Percentiles rank a stretch among this genome's conserved stretches.
These are phyloP conservation scores for Oryzias woworae DNA, from an alignment of 2,113 vertebrate genomes.

Conservation along the genomic window DNA sequence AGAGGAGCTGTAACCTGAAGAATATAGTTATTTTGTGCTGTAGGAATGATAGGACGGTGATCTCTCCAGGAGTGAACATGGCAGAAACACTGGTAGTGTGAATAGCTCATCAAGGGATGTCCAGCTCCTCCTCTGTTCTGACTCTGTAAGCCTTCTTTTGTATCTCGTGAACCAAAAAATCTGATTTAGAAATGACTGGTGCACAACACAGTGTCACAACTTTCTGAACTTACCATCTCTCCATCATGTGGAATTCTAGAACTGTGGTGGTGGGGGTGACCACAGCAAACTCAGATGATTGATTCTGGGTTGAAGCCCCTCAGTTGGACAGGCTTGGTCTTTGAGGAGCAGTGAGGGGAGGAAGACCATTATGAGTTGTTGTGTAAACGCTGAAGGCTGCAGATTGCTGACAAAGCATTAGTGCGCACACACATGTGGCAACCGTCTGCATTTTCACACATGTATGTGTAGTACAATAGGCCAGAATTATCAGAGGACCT, in stretches of 20 bases:
- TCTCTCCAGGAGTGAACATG: too few species aligned
- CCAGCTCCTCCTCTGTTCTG: too few species aligned
- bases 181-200: constrained; percentile 41
- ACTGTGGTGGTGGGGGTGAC: too few species aligned
- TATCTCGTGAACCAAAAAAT: background rate
- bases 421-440: background rate
- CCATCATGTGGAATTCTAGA: constrained; percentile 37
- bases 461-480: background rate
- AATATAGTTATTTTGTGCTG: too few species aligned
- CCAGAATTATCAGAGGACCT: constrained; percentile 72
- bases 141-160: too few species aligned
- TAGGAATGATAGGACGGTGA: too few species aligned
- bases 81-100: too few species aligned
- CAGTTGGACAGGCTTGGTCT: constrained; percentile 54
- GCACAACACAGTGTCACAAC: constrained; percentile 30
- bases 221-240: constrained; percentile 42
- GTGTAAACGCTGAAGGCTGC: constrained; percentile 64
- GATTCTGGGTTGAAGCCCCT: constrained; percentile 52
- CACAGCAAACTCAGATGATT: constrained; percentile 36
- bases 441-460: background rate
- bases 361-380: constrained; percentile 76
- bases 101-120: too few species aligned
- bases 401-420: constrained; percentile 63
- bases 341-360: constrained; percentile 67
- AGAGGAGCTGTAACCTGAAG: too few species aligned